A percentile compares a stretch with the other conserved stretches of the same genome.
These are phyloP conservation scores for Zeuzera pyrina DNA, from an alignment of 2,888 invertebrate genomes.

Conservation along the genomic window DNA sequence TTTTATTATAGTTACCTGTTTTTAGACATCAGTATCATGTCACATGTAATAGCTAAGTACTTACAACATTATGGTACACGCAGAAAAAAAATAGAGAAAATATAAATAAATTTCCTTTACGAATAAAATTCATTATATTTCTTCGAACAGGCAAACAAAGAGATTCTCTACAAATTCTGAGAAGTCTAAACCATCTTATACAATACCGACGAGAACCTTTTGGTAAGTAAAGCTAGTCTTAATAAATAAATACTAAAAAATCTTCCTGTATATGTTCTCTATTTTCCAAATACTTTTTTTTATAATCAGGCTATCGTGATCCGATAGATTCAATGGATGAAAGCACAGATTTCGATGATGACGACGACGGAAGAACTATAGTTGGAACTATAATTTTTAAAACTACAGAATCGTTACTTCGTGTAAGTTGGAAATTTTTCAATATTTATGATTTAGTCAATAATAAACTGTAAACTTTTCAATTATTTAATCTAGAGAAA, in stretches of 20 bases:
- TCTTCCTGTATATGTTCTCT: too few relatives aligned
- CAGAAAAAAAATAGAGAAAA: too few relatives aligned
- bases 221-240: constrained; percentile 32
- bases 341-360: constrained; percentile 52
- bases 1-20: too few relatives aligned
- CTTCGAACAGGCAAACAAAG: constrained; percentile 48
- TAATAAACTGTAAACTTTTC: too few relatives aligned
- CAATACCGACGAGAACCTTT: constrained; percentile 47
- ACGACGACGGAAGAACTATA: constrained; percentile 57
- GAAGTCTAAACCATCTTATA: constrained; percentile 53
- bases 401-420: constrained; percentile 51
- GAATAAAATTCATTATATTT: too few relatives aligned
- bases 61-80: too few relatives aligned
- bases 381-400: constrained; percentile 60
- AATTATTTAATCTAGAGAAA: too few relatives aligned
- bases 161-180: constrained; percentile 52
- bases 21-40: too few relatives aligned
- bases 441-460: not conserved
- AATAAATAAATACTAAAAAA: too few relatives aligned
- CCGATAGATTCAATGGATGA: constrained; percentile 45
- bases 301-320: constrained; percentile 49
- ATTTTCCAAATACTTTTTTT: not conserved
- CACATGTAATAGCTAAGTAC: too few relatives aligned
- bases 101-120: too few relatives aligned
- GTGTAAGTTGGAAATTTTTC: constrained; percentile 33